These are phyloP conservation scores for Heptranchias perlo DNA, from an alignment of 2,113 vertebrate species.

Conservation along the genomic window DNA sequence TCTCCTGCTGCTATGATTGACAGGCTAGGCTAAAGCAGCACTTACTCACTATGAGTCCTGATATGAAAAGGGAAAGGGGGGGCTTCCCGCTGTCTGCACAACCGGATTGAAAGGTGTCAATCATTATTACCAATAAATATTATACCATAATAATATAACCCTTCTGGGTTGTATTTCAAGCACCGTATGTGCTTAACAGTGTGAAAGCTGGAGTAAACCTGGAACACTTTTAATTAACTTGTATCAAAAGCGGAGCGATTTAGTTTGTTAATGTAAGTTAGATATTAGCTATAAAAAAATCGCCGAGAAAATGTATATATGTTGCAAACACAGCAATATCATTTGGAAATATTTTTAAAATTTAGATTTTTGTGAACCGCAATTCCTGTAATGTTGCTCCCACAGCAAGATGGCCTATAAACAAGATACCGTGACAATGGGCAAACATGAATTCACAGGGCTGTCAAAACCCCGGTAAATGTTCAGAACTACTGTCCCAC, in stretches of 20 bases:
- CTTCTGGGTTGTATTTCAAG: not conserved
- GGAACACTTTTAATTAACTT: not conserved
- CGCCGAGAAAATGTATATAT: not conserved
- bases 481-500: not conserved
- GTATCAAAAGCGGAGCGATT: not conserved
- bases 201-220: no score
- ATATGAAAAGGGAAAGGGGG: not conserved
- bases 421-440: no score
- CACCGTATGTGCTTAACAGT: not conserved
- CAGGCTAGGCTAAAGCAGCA: not conserved
- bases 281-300: not conserved
- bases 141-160: not conserved
- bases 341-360: not conserved
- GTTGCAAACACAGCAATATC: not conserved
- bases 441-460: not conserved
- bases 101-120: not conserved
- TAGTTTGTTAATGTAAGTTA: not conserved
- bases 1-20: not conserved
- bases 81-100: no score
- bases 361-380: not conserved
- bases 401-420: not conserved
- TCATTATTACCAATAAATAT: not conserved
- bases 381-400: not conserved
- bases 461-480: not conserved
- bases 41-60: not conserved